These are phyloP conservation scores for Hippocampus zosterae DNA, from an alignment of 2,113 vertebrate species.

Conservation along the genomic window DNA sequence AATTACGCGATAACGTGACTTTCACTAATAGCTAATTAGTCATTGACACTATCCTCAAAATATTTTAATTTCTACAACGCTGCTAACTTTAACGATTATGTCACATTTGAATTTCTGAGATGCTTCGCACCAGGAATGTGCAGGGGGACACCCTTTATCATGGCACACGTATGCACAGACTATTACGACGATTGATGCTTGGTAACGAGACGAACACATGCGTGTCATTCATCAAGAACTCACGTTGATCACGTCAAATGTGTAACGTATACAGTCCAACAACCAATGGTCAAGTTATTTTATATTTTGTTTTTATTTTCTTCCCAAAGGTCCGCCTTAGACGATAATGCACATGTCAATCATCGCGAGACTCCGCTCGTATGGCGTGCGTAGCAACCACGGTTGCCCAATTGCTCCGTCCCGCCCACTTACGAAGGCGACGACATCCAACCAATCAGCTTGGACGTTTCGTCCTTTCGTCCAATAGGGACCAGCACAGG, in stretches of 20 bases:
- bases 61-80: background rate
- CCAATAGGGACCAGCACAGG: constrained; percentile 46
- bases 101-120: too few relatives aligned
- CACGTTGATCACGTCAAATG: background rate
- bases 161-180: background rate
- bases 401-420: constrained; percentile 7
- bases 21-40: background rate
- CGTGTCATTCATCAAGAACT: background rate
- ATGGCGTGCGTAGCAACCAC: constrained; percentile 61
- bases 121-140: background rate
- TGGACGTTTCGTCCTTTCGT: background rate
- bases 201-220: background rate
- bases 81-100: background rate
- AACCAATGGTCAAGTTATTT: background rate
- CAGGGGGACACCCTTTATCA: background rate
- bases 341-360: background rate
- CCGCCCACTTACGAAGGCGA: constrained; percentile 20
- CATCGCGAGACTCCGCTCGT: constrained; percentile 35
- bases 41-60: background rate
- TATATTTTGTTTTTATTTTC: background rate
- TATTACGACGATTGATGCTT: background rate
- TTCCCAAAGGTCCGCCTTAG: background rate
- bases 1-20: background rate
- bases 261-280: background rate
- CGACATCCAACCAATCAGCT: constrained; percentile 24